Conservation (phyloP, 2,113 vertebrate species). For the Thalassoma bifasciatum region DNA sequence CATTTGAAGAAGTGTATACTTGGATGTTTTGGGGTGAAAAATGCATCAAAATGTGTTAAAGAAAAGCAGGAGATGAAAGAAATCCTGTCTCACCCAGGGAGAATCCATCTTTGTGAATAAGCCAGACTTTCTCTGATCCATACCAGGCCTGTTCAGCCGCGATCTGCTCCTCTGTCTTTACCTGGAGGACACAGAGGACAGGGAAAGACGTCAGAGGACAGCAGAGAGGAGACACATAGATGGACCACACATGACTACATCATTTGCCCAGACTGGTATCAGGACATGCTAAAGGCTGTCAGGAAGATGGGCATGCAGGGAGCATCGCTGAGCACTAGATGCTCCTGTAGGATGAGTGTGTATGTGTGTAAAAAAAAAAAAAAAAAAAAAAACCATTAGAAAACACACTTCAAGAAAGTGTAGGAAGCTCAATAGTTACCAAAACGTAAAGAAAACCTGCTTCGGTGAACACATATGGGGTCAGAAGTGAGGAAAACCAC, state of each 20-base stretch:
- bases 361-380: not conserved
- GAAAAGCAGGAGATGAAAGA: too few relatives aligned
- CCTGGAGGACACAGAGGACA: constrained; percentile 75
- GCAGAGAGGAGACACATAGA: not conserved
- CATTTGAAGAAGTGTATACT: too few relatives aligned
- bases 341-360: constrained; percentile 11
- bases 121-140: constrained; percentile 96
- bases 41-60: too few relatives aligned
- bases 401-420: constrained; percentile 13
- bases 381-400: constrained; percentile 23
- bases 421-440: not conserved
- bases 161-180: constrained; percentile 96
- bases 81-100: constrained; percentile 87
- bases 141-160: constrained; percentile 95
- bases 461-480: constrained; percentile 3
- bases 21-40: too few relatives aligned
- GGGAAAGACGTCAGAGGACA: constrained; percentile 14
- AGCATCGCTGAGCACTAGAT: constrained; percentile 23
- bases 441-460: not conserved
- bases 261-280: constrained; percentile 7
- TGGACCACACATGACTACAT: not conserved
- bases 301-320: constrained; percentile 46
- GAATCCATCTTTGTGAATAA: constrained; percentile 96
- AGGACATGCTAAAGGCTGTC: constrained; percentile 37
- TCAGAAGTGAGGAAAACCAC: not conserved